A percentile compares a stretch with the other conserved stretches of the same genome.
Evolutionary conservation across 2,888 invertebrate genomes (phyloP).

Genomic region (Apamea crenata): DNA sequence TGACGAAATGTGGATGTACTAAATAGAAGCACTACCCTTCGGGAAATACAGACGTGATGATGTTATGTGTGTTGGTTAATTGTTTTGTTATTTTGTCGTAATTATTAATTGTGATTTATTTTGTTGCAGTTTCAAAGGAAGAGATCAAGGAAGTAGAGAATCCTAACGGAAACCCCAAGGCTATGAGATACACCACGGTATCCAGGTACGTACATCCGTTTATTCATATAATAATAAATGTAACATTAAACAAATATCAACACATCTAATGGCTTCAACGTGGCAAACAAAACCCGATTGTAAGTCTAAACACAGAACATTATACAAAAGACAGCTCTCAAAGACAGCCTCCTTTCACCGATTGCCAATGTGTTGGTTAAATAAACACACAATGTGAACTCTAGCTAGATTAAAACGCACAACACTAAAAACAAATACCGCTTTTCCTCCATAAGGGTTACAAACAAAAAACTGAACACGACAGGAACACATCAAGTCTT

Average conservation of each 20-base stretch:
- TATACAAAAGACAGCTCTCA: not conserved
- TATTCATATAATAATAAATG: not conserved
- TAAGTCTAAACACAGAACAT: not conserved
- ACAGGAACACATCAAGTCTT: constrained; percentile 49
- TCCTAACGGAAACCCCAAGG: constrained; percentile 82
- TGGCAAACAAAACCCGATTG: not conserved
- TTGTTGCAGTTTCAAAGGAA: constrained; percentile 86
- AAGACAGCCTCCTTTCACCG: not conserved
- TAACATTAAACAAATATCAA: not conserved
- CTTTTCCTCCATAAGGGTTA: constrained; percentile 2
- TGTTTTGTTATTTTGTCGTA: not conserved
- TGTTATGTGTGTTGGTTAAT: not conserved
- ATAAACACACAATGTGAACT: not conserved
- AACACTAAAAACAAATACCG: constrained; percentile 27
- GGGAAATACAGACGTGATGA: not conserved
- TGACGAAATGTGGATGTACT: not conserved
- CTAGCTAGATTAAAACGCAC: not conserved
- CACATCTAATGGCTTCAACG: not conserved
- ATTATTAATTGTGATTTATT: constrained; percentile 22
- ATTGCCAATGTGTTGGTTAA: not conserved
- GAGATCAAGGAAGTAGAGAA: constrained; percentile 84
- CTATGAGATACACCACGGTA: constrained; percentile 84
- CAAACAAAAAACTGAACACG: constrained; percentile 24
- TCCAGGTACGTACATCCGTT: constrained; percentile 78
- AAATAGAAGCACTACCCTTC: not conserved